Conservation (phyloP, 1,140 invertebrate species). For the Temnothorax longispinosus region DNA sequence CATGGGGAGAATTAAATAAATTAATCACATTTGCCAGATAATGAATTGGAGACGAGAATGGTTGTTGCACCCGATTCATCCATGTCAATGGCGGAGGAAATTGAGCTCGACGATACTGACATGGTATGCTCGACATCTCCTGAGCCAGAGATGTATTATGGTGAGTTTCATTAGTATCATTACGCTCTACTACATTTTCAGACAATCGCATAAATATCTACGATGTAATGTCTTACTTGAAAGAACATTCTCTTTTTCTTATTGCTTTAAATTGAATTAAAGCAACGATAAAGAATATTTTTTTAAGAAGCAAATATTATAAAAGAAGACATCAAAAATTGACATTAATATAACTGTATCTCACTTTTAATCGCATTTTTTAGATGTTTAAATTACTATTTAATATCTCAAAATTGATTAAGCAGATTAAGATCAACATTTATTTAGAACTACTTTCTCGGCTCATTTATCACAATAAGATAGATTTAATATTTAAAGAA, state of each 20-base stretch:
- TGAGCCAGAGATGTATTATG: constrained; percentile 80
- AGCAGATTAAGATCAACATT: background rate
- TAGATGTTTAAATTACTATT: background rate
- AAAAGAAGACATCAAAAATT: background rate
- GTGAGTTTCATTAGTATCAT: constrained; percentile 69
- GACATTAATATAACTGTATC: background rate
- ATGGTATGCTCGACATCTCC: constrained; percentile 78
- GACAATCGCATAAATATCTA: constrained; percentile 26
- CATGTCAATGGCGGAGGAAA: constrained; percentile 78
- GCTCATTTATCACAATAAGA: background rate
- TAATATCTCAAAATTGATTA: background rate
- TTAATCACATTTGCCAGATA: constrained; percentile 63
- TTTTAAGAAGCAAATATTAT: background rate
- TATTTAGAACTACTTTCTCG: background rate
- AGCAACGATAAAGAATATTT: background rate
- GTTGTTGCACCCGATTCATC: constrained; percentile 80
- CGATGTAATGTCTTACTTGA: background rate
- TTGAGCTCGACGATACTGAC: constrained; percentile 78
- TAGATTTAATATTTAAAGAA: background rate
- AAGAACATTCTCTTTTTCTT: background rate
- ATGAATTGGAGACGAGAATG: constrained; percentile 75
- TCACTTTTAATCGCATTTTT: background rate
- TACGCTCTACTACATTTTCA: constrained; percentile 32
- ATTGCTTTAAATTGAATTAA: constrained; percentile 5
- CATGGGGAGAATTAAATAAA: background rate